phyloP scores from a whole-genome alignment of 2,888 invertebrate species.

The Agrotis segetum region DNA sequence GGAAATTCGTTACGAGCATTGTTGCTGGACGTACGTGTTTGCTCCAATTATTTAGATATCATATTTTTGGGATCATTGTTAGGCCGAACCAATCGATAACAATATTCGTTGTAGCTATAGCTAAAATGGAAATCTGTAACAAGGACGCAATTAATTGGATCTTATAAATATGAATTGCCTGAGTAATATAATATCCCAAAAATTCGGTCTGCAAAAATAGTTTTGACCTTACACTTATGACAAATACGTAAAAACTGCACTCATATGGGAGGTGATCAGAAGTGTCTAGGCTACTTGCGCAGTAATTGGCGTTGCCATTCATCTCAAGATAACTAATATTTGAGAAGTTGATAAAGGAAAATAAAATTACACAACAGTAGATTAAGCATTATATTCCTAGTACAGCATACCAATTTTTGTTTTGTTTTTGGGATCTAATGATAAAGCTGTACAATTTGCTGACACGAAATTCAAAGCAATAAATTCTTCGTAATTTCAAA shows the following conservation, averaged over 20 bases:
- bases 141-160: not conserved
- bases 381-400: not conserved
- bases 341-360: not conserved
- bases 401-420: not conserved
- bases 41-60: conserved; percentile 82
- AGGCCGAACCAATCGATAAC: conserved; percentile 1
- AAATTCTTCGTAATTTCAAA: not conserved
- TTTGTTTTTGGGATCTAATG: not conserved
- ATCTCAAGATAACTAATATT: not conserved
- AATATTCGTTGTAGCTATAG: not conserved
- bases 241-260: not conserved
- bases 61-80: conserved; percentile 66
- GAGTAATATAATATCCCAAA: not conserved
- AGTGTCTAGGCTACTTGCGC: no score
- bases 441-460: not conserved
- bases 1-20: conserved; percentile 89
- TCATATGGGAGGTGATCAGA: not conserved
- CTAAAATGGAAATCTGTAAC: not conserved
- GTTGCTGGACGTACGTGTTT: conserved; percentile 78
- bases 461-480: no score
- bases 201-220: not conserved
- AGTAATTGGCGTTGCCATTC: not conserved
- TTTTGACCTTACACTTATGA: not conserved
- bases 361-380: not conserved
- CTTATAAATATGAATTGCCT: no score